These are phyloP conservation scores for Centropyge bicolor DNA, from an alignment of 2,797 vertebrate genomes.

Conservation along the genomic window DNA sequence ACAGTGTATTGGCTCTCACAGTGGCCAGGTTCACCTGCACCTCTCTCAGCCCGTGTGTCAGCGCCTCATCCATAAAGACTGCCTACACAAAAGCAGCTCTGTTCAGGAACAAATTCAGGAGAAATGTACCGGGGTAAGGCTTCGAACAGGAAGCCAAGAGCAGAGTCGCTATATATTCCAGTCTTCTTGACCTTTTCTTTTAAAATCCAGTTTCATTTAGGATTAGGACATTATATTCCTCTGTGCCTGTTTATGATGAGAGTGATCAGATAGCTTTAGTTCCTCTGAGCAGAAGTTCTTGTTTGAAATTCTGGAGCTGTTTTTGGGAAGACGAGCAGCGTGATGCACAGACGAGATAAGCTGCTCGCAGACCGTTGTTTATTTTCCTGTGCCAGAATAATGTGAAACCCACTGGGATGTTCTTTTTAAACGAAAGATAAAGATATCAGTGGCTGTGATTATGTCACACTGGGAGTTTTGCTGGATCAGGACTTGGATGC, in stretches of 20 bases:
- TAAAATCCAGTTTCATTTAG: constrained; percentile 18
- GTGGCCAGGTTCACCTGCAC: constrained; percentile 40
- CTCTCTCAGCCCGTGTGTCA: constrained; percentile 17
- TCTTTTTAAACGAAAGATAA: constrained; percentile 1
- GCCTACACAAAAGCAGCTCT: constrained; percentile 69
- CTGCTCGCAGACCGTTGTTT: constrained; percentile 17
- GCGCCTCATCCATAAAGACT: constrained; percentile 9
- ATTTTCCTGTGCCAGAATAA: constrained; percentile 21
- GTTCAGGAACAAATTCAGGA: constrained; percentile 42
- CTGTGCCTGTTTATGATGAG: constrained; percentile 6
- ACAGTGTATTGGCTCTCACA: constrained; percentile 8
- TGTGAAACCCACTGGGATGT: constrained; percentile 14
- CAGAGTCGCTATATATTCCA: constrained; percentile 2
- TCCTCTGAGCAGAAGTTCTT: constrained; percentile 1
- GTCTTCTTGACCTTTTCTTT: constrained; percentile 15
- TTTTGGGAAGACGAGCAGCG: neutral
- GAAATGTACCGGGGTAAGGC: neutral
- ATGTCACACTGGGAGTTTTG: neutral
- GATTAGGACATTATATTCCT: constrained; percentile 8
- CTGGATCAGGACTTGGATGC: neutral
- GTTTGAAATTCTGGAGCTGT: neutral
- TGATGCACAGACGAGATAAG: constrained; percentile 10
- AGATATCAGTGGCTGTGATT: neutral
- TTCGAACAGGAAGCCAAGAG: constrained; percentile 24
- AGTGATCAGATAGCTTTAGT: constrained; percentile 10